Conservation (phyloP, 1,140 invertebrate genomes). For the Lepidurus arcticus region DNA sequence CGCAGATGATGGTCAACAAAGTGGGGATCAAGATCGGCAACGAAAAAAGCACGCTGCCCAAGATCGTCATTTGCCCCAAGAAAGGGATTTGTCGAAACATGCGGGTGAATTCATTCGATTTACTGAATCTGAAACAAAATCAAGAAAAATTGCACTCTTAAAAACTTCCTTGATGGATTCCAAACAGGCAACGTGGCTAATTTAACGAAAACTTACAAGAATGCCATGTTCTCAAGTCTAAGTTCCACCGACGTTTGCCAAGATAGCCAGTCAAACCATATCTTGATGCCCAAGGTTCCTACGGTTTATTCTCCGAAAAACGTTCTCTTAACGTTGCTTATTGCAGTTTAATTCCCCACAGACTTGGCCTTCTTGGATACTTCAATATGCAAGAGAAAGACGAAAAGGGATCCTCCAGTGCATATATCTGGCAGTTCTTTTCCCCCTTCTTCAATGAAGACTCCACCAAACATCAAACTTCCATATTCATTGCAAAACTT, state of each 20-base stretch:
- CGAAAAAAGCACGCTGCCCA: neutral
- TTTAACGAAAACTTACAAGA: neutral
- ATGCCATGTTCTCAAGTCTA: neutral
- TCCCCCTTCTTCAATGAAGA: too few relatives aligned
- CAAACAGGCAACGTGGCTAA: neutral
- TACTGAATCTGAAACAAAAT: neutral
- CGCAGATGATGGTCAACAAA: neutral
- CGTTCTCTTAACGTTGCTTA: neutral
- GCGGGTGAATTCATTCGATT: neutral
- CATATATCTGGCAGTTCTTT: too few relatives aligned
- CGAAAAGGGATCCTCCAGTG: too few relatives aligned
- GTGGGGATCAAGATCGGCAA: conserved; percentile 24
- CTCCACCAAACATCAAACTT: too few relatives aligned
- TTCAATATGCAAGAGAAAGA: too few relatives aligned
- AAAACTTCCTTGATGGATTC: neutral
- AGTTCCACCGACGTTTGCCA: neutral
- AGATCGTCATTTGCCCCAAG: neutral
- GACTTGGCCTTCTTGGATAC: too few relatives aligned
- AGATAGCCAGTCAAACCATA: neutral
- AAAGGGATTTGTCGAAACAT: conserved; percentile 18
- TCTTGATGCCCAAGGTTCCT: neutral
- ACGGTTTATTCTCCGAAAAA: too few relatives aligned
- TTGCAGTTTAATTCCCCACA: too few relatives aligned
- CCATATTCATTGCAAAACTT: neutral
- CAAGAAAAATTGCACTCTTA: neutral